phyloP scores from a whole-genome alignment of 2,797 vertebrate species.

The Clangula hyemalis region DNA sequence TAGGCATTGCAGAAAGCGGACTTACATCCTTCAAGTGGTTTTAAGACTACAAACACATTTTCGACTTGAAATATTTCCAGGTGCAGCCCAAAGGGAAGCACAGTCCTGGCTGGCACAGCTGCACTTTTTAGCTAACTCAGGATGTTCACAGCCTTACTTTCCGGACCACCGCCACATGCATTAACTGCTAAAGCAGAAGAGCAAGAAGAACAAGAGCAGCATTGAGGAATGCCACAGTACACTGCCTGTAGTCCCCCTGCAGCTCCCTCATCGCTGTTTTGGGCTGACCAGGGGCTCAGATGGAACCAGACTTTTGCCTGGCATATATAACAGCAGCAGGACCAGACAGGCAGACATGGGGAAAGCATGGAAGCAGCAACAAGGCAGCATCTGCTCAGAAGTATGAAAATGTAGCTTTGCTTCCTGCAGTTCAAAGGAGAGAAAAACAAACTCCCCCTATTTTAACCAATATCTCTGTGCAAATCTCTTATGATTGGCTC shows the following conservation, averaged over 20 bases:
- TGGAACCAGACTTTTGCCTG: rapidly evolving
- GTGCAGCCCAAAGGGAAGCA: neutral
- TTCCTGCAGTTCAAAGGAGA: neutral
- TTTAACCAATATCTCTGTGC: neutral
- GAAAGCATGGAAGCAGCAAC: neutral
- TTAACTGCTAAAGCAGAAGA: neutral
- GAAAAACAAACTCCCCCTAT: neutral
- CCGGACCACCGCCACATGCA: rapidly evolving
- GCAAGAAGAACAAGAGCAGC: neutral
- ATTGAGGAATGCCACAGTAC: rapidly evolving
- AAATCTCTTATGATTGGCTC: neutral
- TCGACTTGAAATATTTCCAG: neutral
- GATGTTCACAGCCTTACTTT: neutral
- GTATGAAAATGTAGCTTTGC: neutral
- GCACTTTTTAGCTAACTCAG: neutral
- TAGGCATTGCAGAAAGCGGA: neutral
- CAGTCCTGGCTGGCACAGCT: neutral
- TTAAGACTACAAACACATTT: neutral
- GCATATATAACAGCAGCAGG: rapidly evolving
- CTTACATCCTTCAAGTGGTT: neutral
- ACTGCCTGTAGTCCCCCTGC: neutral
- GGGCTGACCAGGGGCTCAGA: neutral
- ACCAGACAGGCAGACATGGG: neutral
- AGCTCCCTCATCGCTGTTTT: rapidly evolving
- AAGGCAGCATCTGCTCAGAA: neutral